Evolutionary conservation across 2,113 vertebrate genomes (phyloP).

Genomic region (Actenoides hombroni): DNA sequence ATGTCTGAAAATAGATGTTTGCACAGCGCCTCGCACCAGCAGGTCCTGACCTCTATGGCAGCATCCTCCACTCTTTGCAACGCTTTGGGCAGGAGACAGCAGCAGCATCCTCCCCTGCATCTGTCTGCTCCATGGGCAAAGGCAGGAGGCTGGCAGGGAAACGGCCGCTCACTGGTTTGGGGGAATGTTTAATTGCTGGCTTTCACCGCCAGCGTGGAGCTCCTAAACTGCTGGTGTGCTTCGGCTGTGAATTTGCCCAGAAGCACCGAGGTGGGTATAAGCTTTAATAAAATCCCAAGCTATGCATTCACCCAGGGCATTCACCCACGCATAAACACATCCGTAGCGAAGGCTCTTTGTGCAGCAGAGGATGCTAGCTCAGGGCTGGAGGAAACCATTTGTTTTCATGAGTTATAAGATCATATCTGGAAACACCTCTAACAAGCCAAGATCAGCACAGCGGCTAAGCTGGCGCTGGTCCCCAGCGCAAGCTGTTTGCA

Average conservation of each 20-base stretch:
- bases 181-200: background rate
- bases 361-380: background rate
- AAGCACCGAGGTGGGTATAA: background rate
- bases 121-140: background rate
- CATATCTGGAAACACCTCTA: conserved; percentile 39
- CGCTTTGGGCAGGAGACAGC: background rate
- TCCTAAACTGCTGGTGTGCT: background rate
- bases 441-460: conserved; percentile 3
- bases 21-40: background rate
- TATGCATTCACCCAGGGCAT: background rate
- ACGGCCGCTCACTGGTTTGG: background rate
- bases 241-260: background rate
- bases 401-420: conserved; percentile 48
- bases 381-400: conserved; percentile 22
- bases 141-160: background rate
- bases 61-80: background rate
- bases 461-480: background rate
- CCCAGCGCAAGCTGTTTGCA: conserved; percentile 40
- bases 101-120: background rate
- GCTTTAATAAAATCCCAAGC: conserved; percentile 38
- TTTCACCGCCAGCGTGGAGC: background rate
- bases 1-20: background rate
- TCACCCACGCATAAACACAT: background rate
- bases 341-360: background rate
- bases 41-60: background rate